Base-by-base conservation (phyloP, 2,113 vertebrate species). In the Spheniscus mendiculus region DNA sequence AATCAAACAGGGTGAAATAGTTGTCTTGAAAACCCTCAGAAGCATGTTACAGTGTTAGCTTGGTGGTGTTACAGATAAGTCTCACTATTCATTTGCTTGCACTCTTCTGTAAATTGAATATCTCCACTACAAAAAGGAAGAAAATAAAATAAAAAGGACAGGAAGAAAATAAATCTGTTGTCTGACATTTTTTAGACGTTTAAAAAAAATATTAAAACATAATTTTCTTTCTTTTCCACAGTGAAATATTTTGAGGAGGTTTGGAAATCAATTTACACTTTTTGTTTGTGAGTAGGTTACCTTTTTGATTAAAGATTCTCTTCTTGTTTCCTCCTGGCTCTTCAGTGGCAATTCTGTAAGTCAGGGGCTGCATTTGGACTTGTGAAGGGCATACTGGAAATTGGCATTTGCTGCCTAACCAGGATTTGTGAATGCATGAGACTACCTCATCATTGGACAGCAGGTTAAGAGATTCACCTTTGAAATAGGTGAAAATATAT, bases 1-100 rank as follows among this genome's bases (percentile, higher is more conserved):
- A 96, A 97, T 96, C 93, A 88, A 94, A 96, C 53, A 87, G 79
- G 83, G 86, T 67, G 56, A 98, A 98, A 98, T 62, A 97, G 93
- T 86, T 96, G 87, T 83, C 79, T 89, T 97, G 97, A 98, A 98
- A 98, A 91, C 80, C 38, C 69, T 94, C 83, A 96, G 87, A 97
- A 91, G 23, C 62, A 78, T 62, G 59, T 91, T 84, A n/a, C 53
- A 82, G n/a, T 42, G 69, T 87, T 89, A 89, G 38, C 32, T 89
- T 92, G 77, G 91, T 96, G 56, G 72, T 92, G 77, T 84, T 94
- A 84, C 30, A 63, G 30, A 50, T 88, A 95, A 81, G 50, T 87
- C 85, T 84, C 85, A 78, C 76, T 90, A 87, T 97, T 97, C 82
- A 96, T 97, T 97, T 95, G 52, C 83, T 95, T 95, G 63, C 40